A percentile compares a stretch with the other conserved stretches of the same genome.
phyloP scores from a whole-genome alignment of 2,113 vertebrate species.

The Lanius ludovicianus region DNA sequence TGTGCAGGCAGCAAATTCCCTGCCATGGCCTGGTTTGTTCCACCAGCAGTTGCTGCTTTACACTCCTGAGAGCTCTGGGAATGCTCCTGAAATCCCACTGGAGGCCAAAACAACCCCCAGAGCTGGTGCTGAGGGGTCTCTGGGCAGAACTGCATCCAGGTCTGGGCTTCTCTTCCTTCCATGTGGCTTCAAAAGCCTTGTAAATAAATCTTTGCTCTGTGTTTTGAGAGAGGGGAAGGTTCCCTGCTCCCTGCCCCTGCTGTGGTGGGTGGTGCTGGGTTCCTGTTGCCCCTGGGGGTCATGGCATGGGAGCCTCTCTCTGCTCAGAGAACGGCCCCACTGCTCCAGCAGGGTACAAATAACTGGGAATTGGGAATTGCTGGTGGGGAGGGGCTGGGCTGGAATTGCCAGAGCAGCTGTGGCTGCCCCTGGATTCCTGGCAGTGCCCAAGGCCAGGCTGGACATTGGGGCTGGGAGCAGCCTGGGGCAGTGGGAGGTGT shows the following conservation, averaged over 20 bases:
- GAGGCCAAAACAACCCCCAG: background rate
- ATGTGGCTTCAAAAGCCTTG: rapidly evolving
- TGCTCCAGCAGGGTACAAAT: background rate
- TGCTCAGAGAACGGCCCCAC: background rate
- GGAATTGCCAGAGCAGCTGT: background rate
- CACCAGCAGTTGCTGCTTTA: background rate
- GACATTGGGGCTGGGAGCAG: background rate
- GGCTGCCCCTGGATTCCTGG: background rate
- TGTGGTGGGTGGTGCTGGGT: too few species aligned
- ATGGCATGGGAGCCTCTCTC: background rate
- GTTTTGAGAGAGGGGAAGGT: background rate
- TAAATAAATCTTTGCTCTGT: too few species aligned
- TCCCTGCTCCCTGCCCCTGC: background rate
- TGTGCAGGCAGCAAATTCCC: background rate
- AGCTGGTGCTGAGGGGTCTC: background rate
- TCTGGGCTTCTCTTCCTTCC: too few species aligned
- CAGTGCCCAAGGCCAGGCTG: background rate
- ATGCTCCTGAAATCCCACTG: background rate
- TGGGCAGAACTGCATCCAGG: background rate
- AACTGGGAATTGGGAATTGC: background rate
- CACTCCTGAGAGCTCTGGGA: background rate
- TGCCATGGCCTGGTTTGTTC: background rate
- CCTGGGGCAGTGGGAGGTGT: background rate
- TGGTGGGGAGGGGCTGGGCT: background rate
- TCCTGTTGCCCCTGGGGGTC: background rate